These are phyloP conservation scores for Melipona beecheii DNA, from an alignment of 2,888 invertebrate species.

Conservation along the genomic window DNA sequence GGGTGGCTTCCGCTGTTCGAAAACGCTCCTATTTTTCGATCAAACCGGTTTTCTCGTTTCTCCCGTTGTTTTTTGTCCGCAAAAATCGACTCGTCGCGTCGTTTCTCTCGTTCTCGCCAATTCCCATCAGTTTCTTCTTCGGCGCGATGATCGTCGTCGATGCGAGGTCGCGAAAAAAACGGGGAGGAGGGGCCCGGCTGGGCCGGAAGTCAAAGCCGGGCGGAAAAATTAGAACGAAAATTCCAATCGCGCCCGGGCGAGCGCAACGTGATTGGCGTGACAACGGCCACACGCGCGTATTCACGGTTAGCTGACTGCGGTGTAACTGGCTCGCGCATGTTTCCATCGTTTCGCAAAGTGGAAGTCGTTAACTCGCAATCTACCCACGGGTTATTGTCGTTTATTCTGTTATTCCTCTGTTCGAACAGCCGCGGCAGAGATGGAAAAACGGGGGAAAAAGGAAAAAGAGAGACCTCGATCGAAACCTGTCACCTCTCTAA, in stretches of 20 bases:
- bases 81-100: background rate
- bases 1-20: too few species aligned
- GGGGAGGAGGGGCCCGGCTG: background rate
- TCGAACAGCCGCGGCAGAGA: background rate
- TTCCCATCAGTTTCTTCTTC: too few species aligned
- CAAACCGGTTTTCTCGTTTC: too few species aligned
- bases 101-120: too few species aligned
- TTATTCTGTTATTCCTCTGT: conserved; percentile 9
- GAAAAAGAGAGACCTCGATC: background rate
- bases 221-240: conserved; percentile 54
- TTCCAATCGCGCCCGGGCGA: conserved; percentile 36
- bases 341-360: conserved; percentile 62
- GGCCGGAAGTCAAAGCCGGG: conserved; percentile 13
- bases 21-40: too few species aligned
- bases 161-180: background rate
- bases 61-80: too few species aligned
- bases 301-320: conserved; percentile 55
- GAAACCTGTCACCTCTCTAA: background rate
- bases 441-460: background rate
- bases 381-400: conserved; percentile 16
- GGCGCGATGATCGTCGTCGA: background rate
- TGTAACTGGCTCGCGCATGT: conserved; percentile 59
- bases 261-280: conserved; percentile 56
- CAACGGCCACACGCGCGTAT: conserved; percentile 43
- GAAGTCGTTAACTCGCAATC: conserved; percentile 67